Evolutionary conservation across 2,888 invertebrate genomes (phyloP), one percentile per base, ranked within the genome.

Genomic region (Clostera curtula): DNA sequence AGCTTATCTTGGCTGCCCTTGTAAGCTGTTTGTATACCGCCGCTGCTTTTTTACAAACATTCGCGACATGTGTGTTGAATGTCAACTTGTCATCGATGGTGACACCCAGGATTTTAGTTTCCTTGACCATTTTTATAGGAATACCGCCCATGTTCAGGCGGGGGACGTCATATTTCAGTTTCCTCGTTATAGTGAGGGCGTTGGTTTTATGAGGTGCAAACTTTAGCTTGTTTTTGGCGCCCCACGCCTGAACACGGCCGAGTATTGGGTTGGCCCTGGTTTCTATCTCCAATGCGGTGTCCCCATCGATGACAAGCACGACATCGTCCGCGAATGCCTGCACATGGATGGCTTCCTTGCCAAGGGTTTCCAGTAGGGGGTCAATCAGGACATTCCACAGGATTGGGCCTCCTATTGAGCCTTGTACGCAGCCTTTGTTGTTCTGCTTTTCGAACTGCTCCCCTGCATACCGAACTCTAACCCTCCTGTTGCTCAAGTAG

Each of bases 321-420:
- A 40, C 11, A n/a, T n/a, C n/a, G n/a, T n/a, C n/a, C n/a, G n/a
- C n/a, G n/a, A n/a, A n/a, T n/a, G n/a, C n/a, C n/a, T 26, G 30
- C 3, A 6, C 7, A 5, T 25, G 2, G 1, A 8, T 12, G 4
- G 12, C 21, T 4, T 8, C 1, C 4, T 4, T 10, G 6, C 18
- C 25, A 1, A 18, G 8, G 3, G 7, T 3, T 1, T 11, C 3
- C 5, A 7, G 5, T 3, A 10, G 2, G 8, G 38, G 34, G 18
- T 43, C 40, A 5, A 44, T 24, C 0, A 43, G 19, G 0, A 47
- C 14, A 19, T 42, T 47, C 43, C 42, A 42, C 0, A 40, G 12
- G 0, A 38, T 31, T 10, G 39, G 33, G 5, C 44, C 31, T 7
- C 36, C 25, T 9, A 40, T 19, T 4, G 37, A 26, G 1, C 36